phyloP scores from a whole-genome alignment of 2,797 vertebrate genomes.

The Phalanger gymnotis region DNA sequence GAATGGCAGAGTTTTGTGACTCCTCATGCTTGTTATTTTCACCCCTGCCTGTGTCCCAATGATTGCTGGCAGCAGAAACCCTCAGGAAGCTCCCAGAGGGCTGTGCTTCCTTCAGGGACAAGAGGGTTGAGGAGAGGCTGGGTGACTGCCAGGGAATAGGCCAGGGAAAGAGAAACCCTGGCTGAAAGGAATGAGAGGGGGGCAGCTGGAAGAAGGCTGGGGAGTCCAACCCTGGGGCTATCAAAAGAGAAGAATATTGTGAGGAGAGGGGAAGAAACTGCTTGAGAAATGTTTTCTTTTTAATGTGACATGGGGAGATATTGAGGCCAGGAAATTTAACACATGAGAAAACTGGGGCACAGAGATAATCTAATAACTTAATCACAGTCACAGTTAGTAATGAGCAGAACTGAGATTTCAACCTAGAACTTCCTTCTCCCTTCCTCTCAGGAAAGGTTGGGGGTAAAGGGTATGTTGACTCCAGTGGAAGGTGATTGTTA shows the following conservation, averaged over 20 bases:
- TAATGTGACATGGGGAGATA: not conserved
- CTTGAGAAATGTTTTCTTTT: not conserved
- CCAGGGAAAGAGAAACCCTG: not conserved
- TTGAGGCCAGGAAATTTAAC: not conserved
- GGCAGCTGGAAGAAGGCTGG: not conserved
- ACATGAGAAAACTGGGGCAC: not conserved
- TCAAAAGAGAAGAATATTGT: not conserved
- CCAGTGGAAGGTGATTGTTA: not conserved
- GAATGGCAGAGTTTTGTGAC: not conserved
- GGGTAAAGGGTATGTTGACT: not conserved
- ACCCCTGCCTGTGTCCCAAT: not conserved
- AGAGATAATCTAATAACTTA: not conserved
- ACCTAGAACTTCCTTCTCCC: not conserved
- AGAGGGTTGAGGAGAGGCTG: not conserved
- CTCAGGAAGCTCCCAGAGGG: not conserved
- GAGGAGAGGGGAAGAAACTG: not conserved
- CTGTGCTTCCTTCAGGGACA: not conserved
- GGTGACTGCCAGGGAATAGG: not conserved
- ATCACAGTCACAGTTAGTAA: not conserved
- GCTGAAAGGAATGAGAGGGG: not conserved
- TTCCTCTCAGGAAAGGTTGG: not conserved
- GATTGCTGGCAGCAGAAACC: not conserved
- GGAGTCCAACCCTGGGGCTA: not conserved
- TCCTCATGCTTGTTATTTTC: not conserved
- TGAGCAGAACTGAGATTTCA: not conserved